Conservation (phyloP, 2,113 vertebrate species). For the Antigone vipio region DNA sequence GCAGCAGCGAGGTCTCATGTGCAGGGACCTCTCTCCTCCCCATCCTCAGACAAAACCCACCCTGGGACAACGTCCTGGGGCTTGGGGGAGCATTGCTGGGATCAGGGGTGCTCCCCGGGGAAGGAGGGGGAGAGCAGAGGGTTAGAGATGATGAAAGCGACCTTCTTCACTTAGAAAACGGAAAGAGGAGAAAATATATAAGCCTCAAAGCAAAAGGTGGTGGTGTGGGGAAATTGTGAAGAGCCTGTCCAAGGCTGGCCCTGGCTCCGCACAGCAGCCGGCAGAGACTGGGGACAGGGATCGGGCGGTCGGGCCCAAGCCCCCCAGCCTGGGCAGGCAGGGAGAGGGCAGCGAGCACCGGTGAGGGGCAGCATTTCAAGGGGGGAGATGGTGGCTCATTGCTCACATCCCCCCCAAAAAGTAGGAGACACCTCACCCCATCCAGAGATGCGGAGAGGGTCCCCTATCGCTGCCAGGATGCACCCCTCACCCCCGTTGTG, state of each 20-base stretch:
- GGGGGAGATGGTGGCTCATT: accelerated
- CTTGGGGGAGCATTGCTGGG: not conserved
- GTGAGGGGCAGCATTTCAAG: accelerated
- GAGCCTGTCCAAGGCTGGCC: not conserved
- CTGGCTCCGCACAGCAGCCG: not conserved
- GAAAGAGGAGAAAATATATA: not conserved
- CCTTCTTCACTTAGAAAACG: not conserved
- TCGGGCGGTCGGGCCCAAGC: accelerated
- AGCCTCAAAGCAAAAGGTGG: not conserved
- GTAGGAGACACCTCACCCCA: accelerated
- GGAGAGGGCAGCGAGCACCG: accelerated
- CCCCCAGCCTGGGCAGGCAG: not conserved
- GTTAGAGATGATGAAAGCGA: not conserved
- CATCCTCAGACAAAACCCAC: not conserved
- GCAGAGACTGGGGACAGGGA: not conserved
- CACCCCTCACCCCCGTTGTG: not conserved
- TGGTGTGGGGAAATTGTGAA: too few relatives aligned
- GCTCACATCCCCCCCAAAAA: not conserved
- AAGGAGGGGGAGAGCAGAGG: not conserved
- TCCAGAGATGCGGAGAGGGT: not conserved
- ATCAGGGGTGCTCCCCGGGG: not conserved
- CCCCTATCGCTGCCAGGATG: accelerated
- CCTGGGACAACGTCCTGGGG: not conserved
- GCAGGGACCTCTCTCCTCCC: not conserved
- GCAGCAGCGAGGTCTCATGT: accelerated